Evolutionary conservation across 2,797 vertebrate species (phyloP).

Genomic region (Danio choprae): DNA sequence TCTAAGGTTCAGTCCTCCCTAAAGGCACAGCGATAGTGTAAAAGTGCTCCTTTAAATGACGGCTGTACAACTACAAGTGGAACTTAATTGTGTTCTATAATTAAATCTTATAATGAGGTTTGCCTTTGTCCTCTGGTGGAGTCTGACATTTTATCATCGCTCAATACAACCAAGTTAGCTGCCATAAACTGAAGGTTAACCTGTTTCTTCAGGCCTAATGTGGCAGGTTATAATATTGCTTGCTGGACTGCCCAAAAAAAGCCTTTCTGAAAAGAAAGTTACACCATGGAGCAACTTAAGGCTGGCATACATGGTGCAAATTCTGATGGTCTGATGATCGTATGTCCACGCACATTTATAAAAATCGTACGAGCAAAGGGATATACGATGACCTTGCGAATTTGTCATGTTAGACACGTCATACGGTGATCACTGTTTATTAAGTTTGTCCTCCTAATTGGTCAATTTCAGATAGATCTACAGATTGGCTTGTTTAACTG

Average conservation of each 20-base stretch:
- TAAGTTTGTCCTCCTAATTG: too few species aligned
- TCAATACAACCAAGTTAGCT: constrained; percentile 49
- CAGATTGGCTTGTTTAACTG: too few species aligned
- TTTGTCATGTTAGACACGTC: too few species aligned
- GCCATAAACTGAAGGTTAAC: constrained; percentile 42
- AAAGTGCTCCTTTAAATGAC: constrained; percentile 15
- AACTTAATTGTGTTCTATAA: constrained; percentile 50
- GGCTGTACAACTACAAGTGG: constrained; percentile 12
- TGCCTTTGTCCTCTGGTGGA: constrained; percentile 25
- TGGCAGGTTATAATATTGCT: constrained; percentile 13
- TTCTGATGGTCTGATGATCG: too few species aligned
- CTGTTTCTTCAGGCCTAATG: constrained; percentile 23
- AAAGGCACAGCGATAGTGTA: constrained; percentile 56
- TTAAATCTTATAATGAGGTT: constrained; percentile 43
- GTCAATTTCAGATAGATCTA: too few species aligned
- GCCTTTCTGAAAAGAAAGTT: background rate
- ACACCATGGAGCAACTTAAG: background rate
- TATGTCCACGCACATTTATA: too few species aligned
- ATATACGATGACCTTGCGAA: too few species aligned
- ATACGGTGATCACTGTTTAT: too few species aligned
- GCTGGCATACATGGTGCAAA: too few species aligned
- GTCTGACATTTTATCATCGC: constrained; percentile 45
- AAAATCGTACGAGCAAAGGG: too few species aligned
- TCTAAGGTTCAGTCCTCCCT: background rate
- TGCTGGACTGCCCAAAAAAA: constrained; percentile 12